These are phyloP conservation scores for Drosophila nigritarsus DNA, from an alignment of 2,888 invertebrate genomes.

Conservation along the genomic window DNA sequence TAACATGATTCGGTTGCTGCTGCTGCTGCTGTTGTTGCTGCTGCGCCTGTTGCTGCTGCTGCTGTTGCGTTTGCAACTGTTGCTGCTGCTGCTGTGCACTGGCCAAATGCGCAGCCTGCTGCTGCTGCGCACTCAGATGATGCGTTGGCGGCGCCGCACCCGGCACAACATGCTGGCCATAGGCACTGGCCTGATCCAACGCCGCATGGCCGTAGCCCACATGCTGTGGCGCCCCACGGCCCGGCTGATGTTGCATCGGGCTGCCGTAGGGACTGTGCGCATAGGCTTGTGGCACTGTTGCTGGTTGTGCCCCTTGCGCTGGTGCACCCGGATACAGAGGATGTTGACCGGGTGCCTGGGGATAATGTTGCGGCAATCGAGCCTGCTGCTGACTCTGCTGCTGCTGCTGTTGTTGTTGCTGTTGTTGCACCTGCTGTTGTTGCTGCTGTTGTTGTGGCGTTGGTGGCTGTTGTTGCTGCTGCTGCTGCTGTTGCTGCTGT, in stretches of 20 bases:
- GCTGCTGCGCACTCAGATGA: constrained; percentile 83
- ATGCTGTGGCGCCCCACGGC: constrained; percentile 83
- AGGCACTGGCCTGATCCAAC: constrained; percentile 84
- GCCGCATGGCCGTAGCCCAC: constrained; percentile 83
- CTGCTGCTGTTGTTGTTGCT: constrained; percentile 84
- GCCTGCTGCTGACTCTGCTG: constrained; percentile 86
- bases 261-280: constrained; percentile 84
- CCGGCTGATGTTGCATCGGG: constrained; percentile 85
- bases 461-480: constrained; percentile 85
- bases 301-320: constrained; percentile 72
- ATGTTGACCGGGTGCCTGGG: constrained; percentile 86
- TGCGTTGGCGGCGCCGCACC: constrained; percentile 83
- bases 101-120: constrained; percentile 79
- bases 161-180: constrained; percentile 85
- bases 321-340: constrained; percentile 86
- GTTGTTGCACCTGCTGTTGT: constrained; percentile 86
- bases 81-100: constrained; percentile 76
- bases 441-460: constrained; percentile 83
- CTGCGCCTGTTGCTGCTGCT: constrained; percentile 69
- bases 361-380: constrained; percentile 86
- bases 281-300: constrained; percentile 85
- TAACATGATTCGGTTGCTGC: constrained; percentile 83
- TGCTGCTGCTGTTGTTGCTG: constrained; percentile 82
- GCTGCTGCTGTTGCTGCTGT: constrained; percentile 83
- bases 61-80: constrained; percentile 77